These are phyloP conservation scores for Caenorhabditis imperialis DNA, from an alignment of 2,888 invertebrate genomes.

Conservation along the genomic window DNA sequence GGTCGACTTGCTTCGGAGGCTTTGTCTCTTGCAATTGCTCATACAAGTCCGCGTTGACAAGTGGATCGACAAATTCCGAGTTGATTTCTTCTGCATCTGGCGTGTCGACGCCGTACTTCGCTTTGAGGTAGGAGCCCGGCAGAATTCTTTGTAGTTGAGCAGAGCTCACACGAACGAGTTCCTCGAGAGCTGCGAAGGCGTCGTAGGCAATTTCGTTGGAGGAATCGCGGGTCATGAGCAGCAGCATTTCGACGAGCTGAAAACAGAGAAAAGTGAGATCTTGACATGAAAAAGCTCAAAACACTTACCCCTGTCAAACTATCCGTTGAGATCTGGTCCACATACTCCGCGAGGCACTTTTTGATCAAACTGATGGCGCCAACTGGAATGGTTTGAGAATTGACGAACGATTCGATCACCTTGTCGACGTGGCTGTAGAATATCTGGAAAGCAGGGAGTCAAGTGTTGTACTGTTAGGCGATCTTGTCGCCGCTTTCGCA, in stretches of 20 bases:
- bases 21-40: constrained; percentile 39
- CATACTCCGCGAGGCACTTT: constrained; percentile 12
- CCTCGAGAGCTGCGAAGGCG: constrained; percentile 37
- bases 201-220: constrained; percentile 43
- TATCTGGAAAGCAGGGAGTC: constrained; percentile 9
- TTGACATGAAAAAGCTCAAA: no score
- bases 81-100: constrained; percentile 22
- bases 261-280: not conserved
- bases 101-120: not conserved
- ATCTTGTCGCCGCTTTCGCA: no score
- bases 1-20: constrained; percentile 23
- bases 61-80: constrained; percentile 38
- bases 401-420: constrained; percentile 22
- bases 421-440: constrained; percentile 26
- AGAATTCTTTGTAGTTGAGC: not conserved
- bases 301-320: constrained; percentile 24
- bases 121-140: constrained; percentile 4
- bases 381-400: constrained; percentile 12
- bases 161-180: constrained; percentile 5
- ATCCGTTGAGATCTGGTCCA: not conserved
- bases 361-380: constrained; percentile 35
- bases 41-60: constrained; percentile 31
- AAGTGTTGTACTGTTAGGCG: no score
- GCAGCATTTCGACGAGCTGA: constrained; percentile 33
- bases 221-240: constrained; percentile 31